Conservation (phyloP, 1,140 invertebrate species). For the Archivesica marissinica region DNA sequence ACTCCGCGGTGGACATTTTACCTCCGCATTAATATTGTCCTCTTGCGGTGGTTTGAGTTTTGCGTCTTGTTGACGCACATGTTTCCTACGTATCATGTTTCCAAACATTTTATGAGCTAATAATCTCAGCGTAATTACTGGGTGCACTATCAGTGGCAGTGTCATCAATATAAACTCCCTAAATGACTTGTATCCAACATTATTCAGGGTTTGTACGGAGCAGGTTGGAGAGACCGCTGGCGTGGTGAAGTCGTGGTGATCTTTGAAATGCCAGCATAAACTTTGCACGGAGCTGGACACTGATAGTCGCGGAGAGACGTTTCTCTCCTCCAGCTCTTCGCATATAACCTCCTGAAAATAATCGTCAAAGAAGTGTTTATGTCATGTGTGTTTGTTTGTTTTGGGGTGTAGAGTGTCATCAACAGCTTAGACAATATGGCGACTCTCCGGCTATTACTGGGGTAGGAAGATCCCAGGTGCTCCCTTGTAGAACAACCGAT, state of each 20-base stretch:
- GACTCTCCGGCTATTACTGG: too few species aligned
- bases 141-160: conserved; percentile 86
- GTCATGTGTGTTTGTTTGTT: too few species aligned
- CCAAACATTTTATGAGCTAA: conserved; percentile 87
- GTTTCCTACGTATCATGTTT: conserved; percentile 80
- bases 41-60: conserved; percentile 75
- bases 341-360: conserved; percentile 75
- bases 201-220: conserved; percentile 75
- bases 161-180: conserved; percentile 80
- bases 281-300: conserved; percentile 74
- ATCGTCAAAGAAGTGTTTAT: too few species aligned
- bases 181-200: conserved; percentile 74
- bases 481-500: too few species aligned
- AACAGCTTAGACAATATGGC: too few species aligned
- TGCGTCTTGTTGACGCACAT: conserved; percentile 69
- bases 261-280: conserved; percentile 57
- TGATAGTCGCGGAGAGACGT: conserved; percentile 46
- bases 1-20: conserved; percentile 76
- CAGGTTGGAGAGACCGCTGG: conserved; percentile 76
- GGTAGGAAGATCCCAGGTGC: too few species aligned
- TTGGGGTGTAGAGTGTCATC: too few species aligned
- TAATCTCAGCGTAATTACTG: conserved; percentile 87
- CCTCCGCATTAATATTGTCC: conserved; percentile 72
- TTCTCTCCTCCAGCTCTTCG: conserved; percentile 71
- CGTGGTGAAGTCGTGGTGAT: conserved; percentile 64